Evolutionary conservation across 2,888 invertebrate species (phyloP).

Genomic region (Euzophera pinguis): DNA sequence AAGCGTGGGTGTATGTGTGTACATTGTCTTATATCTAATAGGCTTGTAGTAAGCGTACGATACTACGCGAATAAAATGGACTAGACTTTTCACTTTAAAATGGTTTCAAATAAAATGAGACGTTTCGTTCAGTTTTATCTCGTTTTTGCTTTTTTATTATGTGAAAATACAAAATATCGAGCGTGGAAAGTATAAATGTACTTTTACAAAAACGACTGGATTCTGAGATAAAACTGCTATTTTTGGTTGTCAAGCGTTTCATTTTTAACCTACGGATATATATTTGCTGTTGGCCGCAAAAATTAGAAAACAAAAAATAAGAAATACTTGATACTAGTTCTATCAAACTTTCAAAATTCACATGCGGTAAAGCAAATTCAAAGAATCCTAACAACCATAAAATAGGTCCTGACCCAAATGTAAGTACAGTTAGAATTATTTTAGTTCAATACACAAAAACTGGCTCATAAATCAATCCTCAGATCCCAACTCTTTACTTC

Average conservation of each 20-base stretch:
- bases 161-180: constrained; percentile 10
- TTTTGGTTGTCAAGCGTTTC: too few relatives aligned
- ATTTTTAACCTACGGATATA: too few relatives aligned
- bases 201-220: neutral
- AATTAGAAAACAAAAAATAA: too few relatives aligned
- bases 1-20: constrained; percentile 35
- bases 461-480: constrained; percentile 45
- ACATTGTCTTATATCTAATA: constrained; percentile 40
- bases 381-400: neutral
- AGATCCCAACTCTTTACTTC: constrained; percentile 50
- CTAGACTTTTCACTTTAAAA: constrained; percentile 25
- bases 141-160: neutral
- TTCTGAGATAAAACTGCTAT: too few relatives aligned
- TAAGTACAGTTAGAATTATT: neutral
- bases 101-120: constrained; percentile 15
- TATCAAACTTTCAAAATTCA: neutral
- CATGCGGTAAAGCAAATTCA: too few relatives aligned
- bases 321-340: neutral
- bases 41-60: constrained; percentile 30
- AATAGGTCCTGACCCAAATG: neutral
- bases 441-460: constrained; percentile 13
- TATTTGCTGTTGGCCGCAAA: too few relatives aligned
- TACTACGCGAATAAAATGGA: constrained; percentile 27
- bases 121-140: constrained; percentile 17
- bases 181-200: neutral